phyloP scores from a whole-genome alignment of 1,140 invertebrate genomes.

The Hylyphantes graminicola region DNA sequence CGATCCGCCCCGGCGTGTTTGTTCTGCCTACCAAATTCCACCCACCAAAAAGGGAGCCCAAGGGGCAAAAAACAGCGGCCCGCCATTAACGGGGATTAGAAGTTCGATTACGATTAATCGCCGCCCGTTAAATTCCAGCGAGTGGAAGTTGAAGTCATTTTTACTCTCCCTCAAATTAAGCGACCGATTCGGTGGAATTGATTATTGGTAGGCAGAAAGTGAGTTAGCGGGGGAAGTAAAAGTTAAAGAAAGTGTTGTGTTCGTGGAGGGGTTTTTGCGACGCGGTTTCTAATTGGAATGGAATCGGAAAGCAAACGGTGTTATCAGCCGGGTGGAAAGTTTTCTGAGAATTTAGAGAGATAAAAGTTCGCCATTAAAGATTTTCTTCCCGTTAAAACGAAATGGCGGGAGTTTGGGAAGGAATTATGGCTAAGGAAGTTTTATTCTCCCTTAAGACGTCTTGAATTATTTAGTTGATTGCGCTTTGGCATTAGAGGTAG shows the following conservation, averaged over 20 bases:
- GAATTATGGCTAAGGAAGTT: slow-evolving; percentile 11
- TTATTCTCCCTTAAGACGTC: slow-evolving; percentile 1
- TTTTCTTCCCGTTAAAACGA: not conserved
- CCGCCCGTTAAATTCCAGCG: slow-evolving; percentile 19
- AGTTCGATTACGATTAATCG: slow-evolving; percentile 24
- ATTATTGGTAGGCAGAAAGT: slow-evolving; percentile 6
- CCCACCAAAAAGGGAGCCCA: slow-evolving; percentile 10
- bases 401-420: slow-evolving; percentile 1
- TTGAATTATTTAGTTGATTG: slow-evolving; percentile 21
- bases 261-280: not conserved
- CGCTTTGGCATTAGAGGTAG: not conserved
- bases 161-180: slow-evolving; percentile 27
- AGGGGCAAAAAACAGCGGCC: too few relatives aligned
- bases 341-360: slow-evolving; percentile 1
- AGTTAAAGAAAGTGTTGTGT: not conserved
- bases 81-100: slow-evolving; percentile 4
- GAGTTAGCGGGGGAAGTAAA: slow-evolving; percentile 9
- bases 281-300: slow-evolving; percentile 37
- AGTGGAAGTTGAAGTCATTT: slow-evolving; percentile 12
- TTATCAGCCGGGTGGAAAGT: slow-evolving; percentile 21
- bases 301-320: slow-evolving; percentile 35
- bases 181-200: slow-evolving; percentile 16
- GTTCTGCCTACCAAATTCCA: slow-evolving; percentile 2
- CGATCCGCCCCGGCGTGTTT: slow-evolving; percentile 15
- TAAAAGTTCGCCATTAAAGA: slow-evolving; percentile 21